These are phyloP conservation scores for Chloromyia formosa DNA, from an alignment of 2,888 invertebrate species.

Conservation along the genomic window DNA sequence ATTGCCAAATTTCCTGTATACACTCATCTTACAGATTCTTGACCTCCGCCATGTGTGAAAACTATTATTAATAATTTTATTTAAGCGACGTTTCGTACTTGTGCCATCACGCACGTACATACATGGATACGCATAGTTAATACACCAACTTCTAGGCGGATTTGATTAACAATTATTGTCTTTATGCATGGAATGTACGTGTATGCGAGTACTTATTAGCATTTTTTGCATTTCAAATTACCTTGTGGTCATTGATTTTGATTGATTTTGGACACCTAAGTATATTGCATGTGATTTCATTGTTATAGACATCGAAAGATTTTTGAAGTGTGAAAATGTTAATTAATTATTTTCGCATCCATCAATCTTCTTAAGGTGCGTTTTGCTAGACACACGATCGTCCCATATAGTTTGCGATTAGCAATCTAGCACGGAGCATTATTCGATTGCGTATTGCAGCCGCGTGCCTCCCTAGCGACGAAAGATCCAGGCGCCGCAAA, in stretches of 20 bases:
- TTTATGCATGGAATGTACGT: not conserved
- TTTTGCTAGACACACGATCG: too few species aligned
- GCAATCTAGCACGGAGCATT: too few species aligned
- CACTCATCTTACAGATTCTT: slow-evolving; percentile 3
- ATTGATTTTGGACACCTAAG: not conserved
- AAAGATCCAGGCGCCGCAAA: too few species aligned
- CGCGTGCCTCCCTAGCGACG: too few species aligned
- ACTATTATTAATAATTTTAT: too few species aligned
- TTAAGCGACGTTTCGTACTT: not conserved
- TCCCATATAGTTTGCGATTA: too few species aligned
- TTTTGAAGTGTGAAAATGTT: slow-evolving; percentile 9
- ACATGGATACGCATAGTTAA: not conserved
- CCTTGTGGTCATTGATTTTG: not conserved
- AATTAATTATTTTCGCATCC: slow-evolving; percentile 6
- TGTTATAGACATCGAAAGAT: too few species aligned
- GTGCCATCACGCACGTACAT: not conserved
- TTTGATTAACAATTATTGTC: not conserved
- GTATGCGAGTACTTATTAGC: not conserved
- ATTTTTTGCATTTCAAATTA: slow-evolving; percentile 23
- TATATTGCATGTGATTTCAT: not conserved
- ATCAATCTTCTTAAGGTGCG: too few species aligned
- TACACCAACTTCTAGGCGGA: not conserved
- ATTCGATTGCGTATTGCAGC: too few species aligned
- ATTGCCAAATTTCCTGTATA: slow-evolving; percentile 20
- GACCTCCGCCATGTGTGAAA: slow-evolving; percentile 30